These are phyloP conservation scores for Ricordea florida DNA, from an alignment of 92 coral and sea anemone species.

Conservation along the genomic window DNA sequence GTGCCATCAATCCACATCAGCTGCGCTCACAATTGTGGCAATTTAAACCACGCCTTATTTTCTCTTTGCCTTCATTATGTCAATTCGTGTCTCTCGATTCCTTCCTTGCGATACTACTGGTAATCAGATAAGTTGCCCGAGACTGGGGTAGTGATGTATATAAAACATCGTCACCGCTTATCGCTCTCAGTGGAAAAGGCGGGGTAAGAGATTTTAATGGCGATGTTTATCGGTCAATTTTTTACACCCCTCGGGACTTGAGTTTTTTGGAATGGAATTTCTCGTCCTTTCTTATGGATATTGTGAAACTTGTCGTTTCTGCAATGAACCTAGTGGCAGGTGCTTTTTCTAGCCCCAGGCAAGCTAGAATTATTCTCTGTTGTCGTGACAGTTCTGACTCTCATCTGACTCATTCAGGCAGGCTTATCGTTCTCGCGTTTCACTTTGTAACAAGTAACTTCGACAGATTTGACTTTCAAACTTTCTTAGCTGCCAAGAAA, in stretches of 20 bases:
- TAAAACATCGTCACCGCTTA: conserved; percentile 9
- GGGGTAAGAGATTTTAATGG: conserved; percentile 14
- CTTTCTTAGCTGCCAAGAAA: too few relatives aligned
- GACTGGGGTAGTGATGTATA: conserved; percentile 17
- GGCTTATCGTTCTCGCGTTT: too few relatives aligned
- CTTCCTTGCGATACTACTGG: conserved; percentile 31
- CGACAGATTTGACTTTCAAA: too few relatives aligned
- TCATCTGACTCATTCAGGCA: too few relatives aligned
- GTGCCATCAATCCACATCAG: conserved; percentile 14
- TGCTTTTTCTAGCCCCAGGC: conserved; percentile 24
- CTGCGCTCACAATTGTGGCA: conserved; percentile 26
- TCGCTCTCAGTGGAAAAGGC: conserved; percentile 35
- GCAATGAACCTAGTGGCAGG: conserved; percentile 13
- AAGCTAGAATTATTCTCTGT: too few relatives aligned
- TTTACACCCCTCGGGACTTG: not conserved
- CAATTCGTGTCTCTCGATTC: conserved; percentile 9
- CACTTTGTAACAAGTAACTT: too few relatives aligned
- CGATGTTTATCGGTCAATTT: conserved; percentile 43
- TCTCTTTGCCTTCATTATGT: conserved; percentile 12
- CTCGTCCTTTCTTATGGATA: conserved; percentile 3
- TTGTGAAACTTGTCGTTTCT: not conserved
- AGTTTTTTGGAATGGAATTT: conserved; percentile 12
- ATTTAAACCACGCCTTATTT: conserved; percentile 34
- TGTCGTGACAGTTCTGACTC: too few relatives aligned
- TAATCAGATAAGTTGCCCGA: conserved; percentile 44